Conservation (phyloP, 2,888 invertebrate genomes). For the Icerya purchasi region DNA sequence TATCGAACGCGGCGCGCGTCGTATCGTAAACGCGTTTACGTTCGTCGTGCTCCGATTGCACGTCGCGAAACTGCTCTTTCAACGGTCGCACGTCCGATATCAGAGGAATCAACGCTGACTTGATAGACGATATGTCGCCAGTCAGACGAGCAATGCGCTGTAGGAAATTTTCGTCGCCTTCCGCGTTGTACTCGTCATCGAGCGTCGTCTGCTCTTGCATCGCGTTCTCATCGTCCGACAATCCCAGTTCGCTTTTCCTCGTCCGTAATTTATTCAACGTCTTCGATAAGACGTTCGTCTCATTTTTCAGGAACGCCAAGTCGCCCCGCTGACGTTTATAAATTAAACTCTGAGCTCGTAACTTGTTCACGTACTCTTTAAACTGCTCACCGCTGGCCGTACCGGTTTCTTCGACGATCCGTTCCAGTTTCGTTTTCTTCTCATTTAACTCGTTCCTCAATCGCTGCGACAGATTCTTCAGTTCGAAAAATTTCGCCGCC, state of each 20-base stretch:
- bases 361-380: slow-evolving; percentile 59
- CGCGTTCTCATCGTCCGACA: background rate
- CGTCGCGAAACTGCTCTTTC: slow-evolving; percentile 39
- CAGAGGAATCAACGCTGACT: slow-evolving; percentile 33
- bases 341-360: slow-evolving; percentile 54
- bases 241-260: slow-evolving; percentile 30
- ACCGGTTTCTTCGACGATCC: slow-evolving; percentile 39
- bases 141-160: slow-evolving; percentile 23
- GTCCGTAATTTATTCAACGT: slow-evolving; percentile 47
- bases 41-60: slow-evolving; percentile 43
- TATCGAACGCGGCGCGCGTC: slow-evolving; percentile 34
- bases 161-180: slow-evolving; percentile 10
- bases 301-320: slow-evolving; percentile 50
- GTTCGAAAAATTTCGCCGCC: slow-evolving; percentile 43
- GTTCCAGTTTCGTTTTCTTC: slow-evolving; percentile 27
- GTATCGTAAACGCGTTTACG: slow-evolving; percentile 45
- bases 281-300: slow-evolving; percentile 49
- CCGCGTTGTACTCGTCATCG: slow-evolving; percentile 1
- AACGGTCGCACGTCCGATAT: slow-evolving; percentile 37
- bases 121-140: slow-evolving; percentile 37
- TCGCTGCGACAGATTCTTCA: slow-evolving; percentile 30
- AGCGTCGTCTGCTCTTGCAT: background rate
- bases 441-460: slow-evolving; percentile 19
- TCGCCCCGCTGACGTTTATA: slow-evolving; percentile 63
- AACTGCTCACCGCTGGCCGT: slow-evolving; percentile 51